Evolutionary conservation across 2,888 invertebrate genomes (phyloP), one percentile per base, ranked within the genome.

Genomic region (Drosophila hawaiiensis): DNA sequence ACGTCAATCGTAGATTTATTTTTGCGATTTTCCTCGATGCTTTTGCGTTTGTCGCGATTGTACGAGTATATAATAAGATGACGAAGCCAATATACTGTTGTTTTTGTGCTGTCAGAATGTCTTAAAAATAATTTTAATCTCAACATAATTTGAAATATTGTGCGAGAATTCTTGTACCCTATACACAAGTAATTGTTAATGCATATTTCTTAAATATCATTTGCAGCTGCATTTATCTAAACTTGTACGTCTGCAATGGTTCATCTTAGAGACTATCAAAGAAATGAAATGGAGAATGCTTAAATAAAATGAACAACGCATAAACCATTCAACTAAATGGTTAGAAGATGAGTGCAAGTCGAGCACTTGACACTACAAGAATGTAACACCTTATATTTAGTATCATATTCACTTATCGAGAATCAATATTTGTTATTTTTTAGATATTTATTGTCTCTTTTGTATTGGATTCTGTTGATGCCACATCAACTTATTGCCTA

Each of bases 1-100:
- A 78, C 85, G 85, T 83, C 78, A 85, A 80, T 69, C 52, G 68
- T 64, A 59, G 70, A 49, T 52, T 63, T 61, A 61, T 63, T 58
- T 39, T 29, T 55, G 58, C 56, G 35, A 33, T 35, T 56, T 35
- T 56, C 61, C 14, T 22, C 39, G 22, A 43, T 49, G 31, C 25
- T 54, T 28, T 39, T 63, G 50, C 55, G 19, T 37, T 49, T 62
- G 10, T 55, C 61, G 43, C 55, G 54, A 37, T 61, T 78, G 29
- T 65, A n/a, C n/a, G n/a, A n/a, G n/a, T n/a, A 52, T 41, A 68
- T 65, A 78, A 62, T 64, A 58, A 63, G 22, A 70, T 70, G 74
- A 67, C 33, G 63, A 78, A 78, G 65, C 78, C 64, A 54, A 62
- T 56, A 3, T 43, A 52, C 25, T 53, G 49, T 62, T 69, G 22